Conservation (phyloP, 1,140 invertebrate genomes). For the Hylyphantes graminicola region DNA sequence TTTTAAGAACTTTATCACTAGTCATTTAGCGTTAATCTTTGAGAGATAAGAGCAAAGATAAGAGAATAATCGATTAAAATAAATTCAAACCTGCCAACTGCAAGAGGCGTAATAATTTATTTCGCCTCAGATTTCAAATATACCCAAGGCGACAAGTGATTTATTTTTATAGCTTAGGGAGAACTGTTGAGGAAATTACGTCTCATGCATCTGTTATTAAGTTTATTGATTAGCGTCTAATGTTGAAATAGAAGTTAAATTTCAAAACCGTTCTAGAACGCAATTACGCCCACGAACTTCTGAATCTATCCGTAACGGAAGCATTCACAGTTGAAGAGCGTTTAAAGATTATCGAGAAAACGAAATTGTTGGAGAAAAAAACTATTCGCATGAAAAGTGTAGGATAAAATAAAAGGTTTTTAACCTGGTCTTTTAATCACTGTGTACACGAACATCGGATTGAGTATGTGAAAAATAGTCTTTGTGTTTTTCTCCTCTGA, state of each 20-base stretch:
- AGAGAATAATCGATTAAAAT: background rate
- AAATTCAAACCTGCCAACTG: background rate
- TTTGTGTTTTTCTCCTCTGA: too few relatives aligned
- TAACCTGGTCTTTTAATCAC: too few relatives aligned
- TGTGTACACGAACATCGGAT: too few relatives aligned
- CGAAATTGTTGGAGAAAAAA: too few relatives aligned
- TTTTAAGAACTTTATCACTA: too few relatives aligned
- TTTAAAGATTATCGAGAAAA: background rate
- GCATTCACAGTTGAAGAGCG: background rate
- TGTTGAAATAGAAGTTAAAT: too few relatives aligned
- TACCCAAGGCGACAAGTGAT: slow-evolving; percentile 4
- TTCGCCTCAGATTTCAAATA: background rate
- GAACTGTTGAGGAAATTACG: slow-evolving; percentile 10
- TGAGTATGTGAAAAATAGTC: too few relatives aligned
- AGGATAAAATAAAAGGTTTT: too few relatives aligned
- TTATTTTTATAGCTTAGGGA: slow-evolving; percentile 6
- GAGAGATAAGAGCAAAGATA: too few relatives aligned
- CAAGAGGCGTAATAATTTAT: slow-evolving; percentile 4
- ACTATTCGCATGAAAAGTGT: too few relatives aligned
- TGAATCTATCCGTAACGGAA: background rate
- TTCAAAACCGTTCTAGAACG: background rate
- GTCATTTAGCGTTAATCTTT: too few relatives aligned
- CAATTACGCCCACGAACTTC: background rate
- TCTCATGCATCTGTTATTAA: slow-evolving; percentile 8
- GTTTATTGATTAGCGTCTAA: slow-evolving; percentile 5